phyloP scores from a whole-genome alignment of 2,113 vertebrate species.

The Chaenocephalus aceratus region DNA sequence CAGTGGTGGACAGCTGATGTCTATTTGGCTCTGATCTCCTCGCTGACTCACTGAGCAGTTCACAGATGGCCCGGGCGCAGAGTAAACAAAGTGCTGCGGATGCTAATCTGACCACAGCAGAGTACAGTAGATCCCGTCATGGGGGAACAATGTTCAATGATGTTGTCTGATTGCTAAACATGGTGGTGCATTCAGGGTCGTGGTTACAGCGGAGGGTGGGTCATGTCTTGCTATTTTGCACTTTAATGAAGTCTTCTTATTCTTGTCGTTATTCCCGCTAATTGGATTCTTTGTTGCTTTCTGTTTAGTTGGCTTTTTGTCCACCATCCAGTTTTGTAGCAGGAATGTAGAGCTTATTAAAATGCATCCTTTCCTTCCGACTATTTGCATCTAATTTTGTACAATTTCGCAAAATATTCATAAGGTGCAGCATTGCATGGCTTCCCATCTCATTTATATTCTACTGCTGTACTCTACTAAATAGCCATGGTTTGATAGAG shows the following conservation, averaged over 20 bases:
- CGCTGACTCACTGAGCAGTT: conserved; percentile 59
- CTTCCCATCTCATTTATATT: conserved; percentile 73
- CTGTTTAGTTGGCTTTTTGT: conserved; percentile 40
- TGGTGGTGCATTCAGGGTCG: neutral
- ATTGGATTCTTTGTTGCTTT: conserved; percentile 52
- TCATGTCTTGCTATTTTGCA: conserved; percentile 19
- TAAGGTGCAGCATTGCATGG: conserved; percentile 43
- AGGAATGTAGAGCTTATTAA: conserved; percentile 54
- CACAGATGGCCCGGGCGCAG: conserved; percentile 69
- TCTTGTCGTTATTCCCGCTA: conserved; percentile 54
- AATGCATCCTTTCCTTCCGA: conserved; percentile 61
- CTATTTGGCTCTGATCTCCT: conserved; percentile 67
- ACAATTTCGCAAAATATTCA: conserved; percentile 61
- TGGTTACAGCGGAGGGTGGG: neutral
- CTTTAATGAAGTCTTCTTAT: conserved; percentile 62
- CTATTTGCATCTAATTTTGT: conserved; percentile 79
- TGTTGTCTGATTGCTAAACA: neutral
- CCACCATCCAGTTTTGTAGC: conserved; percentile 12
- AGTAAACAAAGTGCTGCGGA: conserved; percentile 64
- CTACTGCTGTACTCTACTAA: conserved; percentile 55
- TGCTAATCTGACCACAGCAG: conserved; percentile 50
- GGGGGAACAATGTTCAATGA: conserved; percentile 1
- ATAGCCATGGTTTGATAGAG: conserved; percentile 72
- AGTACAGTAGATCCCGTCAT: neutral
- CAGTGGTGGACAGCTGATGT: conserved; percentile 71